A percentile compares a stretch with the other conserved stretches of the same genome.
phyloP scores from a whole-genome alignment of 2,113 vertebrate genomes.

The Pomatorhinus ruficollis region DNA sequence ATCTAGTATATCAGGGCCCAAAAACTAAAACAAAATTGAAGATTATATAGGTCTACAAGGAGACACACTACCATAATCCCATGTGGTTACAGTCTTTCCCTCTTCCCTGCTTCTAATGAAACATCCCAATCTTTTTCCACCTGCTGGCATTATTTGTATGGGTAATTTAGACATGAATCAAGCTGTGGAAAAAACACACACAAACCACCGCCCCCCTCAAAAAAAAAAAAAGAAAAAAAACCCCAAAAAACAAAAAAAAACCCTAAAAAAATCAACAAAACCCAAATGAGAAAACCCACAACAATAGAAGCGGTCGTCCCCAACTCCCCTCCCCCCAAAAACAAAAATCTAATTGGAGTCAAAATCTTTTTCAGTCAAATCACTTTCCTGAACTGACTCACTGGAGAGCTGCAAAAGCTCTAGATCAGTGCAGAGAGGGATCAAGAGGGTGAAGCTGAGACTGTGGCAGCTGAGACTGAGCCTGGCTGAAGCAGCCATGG shows the following conservation, averaged over 20 bases:
- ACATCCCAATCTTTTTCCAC: not conserved
- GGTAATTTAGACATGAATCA: not conserved
- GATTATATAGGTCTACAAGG: not conserved
- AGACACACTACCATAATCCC: accelerated
- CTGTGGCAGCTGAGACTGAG: accelerated
- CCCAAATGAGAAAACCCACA: not conserved
- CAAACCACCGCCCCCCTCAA: not conserved
- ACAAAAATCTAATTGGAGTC: not conserved
- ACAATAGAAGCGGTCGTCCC: not conserved
- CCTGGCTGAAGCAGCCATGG: not conserved
- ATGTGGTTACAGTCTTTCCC: not conserved
- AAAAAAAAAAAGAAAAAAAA: not conserved
- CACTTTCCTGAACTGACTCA: not conserved
- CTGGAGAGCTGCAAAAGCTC: not conserved
- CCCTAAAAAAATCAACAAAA: not conserved
- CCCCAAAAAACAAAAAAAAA: not conserved
- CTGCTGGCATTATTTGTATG: not conserved
- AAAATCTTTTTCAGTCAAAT: not conserved
- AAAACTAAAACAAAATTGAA: not conserved
- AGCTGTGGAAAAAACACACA: not conserved
- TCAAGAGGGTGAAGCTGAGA: not conserved
- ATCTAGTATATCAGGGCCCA: not conserved
- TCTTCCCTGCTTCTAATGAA: not conserved
- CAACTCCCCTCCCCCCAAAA: accelerated
- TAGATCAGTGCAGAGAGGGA: not conserved